These are phyloP conservation scores for Phyllostomus discolor DNA, from an alignment of 2,113 vertebrate genomes.

Conservation along the genomic window DNA sequence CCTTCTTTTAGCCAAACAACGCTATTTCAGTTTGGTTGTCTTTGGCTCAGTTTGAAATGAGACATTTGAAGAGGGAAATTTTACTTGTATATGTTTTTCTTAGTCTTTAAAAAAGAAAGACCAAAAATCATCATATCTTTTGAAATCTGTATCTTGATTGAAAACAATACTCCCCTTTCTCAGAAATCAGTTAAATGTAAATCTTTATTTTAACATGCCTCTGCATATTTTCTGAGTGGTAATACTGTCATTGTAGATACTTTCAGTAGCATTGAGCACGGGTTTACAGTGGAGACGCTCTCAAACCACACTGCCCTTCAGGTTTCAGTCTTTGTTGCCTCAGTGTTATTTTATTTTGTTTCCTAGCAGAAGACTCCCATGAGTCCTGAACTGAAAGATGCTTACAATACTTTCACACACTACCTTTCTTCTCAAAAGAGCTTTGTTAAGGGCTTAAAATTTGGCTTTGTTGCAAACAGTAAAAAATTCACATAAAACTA, in stretches of 20 bases:
- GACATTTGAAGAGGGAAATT: neutral
- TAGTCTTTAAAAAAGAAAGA: neutral
- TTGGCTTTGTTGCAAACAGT: neutral
- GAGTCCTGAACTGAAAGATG: neutral
- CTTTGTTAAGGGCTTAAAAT: slow-evolving; percentile 44
- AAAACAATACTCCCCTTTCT: neutral
- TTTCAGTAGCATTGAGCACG: neutral
- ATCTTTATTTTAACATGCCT: neutral
- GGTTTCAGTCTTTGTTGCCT: neutral
- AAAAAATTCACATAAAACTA: slow-evolving; percentile 32
- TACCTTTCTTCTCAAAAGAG: slow-evolving; percentile 2
- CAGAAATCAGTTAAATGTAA: neutral
- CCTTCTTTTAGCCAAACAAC: neutral
- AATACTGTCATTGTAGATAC: neutral
- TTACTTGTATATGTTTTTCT: neutral
- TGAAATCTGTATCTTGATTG: neutral
- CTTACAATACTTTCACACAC: neutral
- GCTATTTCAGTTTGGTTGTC: neutral
- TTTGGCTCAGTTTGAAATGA: neutral
- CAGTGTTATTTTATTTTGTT: neutral
- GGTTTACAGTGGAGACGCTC: neutral
- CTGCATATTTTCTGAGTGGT: neutral
- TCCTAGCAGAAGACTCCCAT: neutral
- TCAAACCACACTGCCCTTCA: neutral
- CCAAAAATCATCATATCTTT: neutral